phyloP scores from a whole-genome alignment of 2,797 vertebrate genomes.

The Anguilla obscura region DNA sequence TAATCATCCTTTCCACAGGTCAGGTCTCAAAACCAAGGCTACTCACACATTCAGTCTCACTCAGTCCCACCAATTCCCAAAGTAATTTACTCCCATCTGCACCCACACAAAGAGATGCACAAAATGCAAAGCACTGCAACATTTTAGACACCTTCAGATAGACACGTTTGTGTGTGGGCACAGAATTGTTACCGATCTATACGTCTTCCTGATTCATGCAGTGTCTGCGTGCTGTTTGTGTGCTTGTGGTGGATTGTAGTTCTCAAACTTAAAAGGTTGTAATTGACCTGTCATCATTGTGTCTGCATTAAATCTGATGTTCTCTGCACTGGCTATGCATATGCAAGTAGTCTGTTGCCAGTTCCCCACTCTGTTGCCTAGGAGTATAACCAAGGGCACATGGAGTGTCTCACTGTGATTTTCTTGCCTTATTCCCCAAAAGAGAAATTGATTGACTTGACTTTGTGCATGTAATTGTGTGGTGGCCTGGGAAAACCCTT shows the following conservation, averaged over 20 bases:
- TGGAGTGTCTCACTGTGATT: not conserved
- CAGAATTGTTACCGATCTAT: not conserved
- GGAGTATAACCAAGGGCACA: not conserved
- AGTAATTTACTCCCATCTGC: not conserved
- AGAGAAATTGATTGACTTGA: constrained; percentile 12
- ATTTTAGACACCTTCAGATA: not conserved
- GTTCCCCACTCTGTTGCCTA: not conserved
- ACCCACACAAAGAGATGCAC: not conserved
- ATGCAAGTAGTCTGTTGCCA: not conserved
- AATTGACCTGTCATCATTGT: not conserved
- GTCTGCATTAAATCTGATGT: not conserved
- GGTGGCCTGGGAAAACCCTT: too few species aligned
- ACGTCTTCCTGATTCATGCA: not conserved
- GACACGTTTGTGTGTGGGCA: not conserved
- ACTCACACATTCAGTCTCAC: not conserved
- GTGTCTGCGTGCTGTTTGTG: not conserved
- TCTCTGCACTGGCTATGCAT: not conserved
- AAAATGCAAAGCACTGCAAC: not conserved
- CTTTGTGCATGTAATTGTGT: not conserved
- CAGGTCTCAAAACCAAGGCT: not conserved
- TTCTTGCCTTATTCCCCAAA: not conserved
- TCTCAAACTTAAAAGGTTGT: not conserved
- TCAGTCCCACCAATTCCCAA: not conserved
- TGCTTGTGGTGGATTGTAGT: not conserved
- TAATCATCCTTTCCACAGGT: not conserved